Base-by-base conservation (phyloP, 2,113 vertebrate species). In the Dromas ardeola region DNA sequence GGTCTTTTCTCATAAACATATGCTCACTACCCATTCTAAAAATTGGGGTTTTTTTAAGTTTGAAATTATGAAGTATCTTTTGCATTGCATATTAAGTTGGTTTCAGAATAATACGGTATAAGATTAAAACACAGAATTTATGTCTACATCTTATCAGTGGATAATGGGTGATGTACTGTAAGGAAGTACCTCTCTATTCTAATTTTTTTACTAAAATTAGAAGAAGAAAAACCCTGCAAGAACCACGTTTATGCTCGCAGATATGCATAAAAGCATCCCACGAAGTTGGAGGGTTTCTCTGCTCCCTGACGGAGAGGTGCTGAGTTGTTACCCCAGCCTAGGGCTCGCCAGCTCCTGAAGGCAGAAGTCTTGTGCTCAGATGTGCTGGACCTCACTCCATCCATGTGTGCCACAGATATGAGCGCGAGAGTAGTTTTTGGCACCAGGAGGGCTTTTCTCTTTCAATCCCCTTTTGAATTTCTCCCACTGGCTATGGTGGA, bases 241-340 rank as follows among this genome's bases (percentile, higher is more conserved):
- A 82, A 29, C 21, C 50, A 81, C 91, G 58, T 90, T 69, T 70
- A 19, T 56, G 9, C 14, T 87, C 40, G 88, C 55, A 70, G 71
- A 66, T 34, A 3, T 25, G 23, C 32, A 5, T 47, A 42, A 89
- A 47, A 92, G 47, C 74, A 55, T 62, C 66, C 81, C 23, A 27
- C 40, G 49, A 50, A 88, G 29, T 59, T 90, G 82, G 34, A 77
- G 14, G 62, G 23, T 70, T 66, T 72, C 62, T 72, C 49, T 80
- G 17, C 78, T 95, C 17, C 29, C 10, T 0, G 3, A 22, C 0
- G 0, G 61, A 45, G 73, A 61, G 40, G n/a, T 79, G 89, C 3
- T 80, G 79, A 91, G 43, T 53, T 90, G 36, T 80, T 69, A 65
- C 49, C 67, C 49, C 63, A 61, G 58, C 52, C 32, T 72, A 53